Evolutionary conservation across 2,888 invertebrate species (phyloP).

Genomic region (Atrina japonica): DNA sequence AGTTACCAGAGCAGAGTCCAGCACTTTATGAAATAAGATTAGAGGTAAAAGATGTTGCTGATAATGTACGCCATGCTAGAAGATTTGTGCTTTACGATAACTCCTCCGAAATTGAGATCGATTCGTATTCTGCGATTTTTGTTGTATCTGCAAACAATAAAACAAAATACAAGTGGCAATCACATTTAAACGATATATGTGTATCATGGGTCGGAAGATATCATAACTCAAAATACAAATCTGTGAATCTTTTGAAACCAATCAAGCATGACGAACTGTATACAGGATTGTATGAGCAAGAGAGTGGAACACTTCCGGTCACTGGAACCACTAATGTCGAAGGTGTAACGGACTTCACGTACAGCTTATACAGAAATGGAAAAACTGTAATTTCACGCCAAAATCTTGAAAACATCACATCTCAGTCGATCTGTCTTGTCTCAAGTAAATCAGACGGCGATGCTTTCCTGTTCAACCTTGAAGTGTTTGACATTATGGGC

Average conservation of each 20-base stretch:
- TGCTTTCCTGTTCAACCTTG: constrained; percentile 45
- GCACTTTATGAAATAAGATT: too few relatives aligned
- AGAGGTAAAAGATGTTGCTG: too few relatives aligned
- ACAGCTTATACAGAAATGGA: too few relatives aligned
- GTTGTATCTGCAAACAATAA: constrained; percentile 38
- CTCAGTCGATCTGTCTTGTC: constrained; percentile 44
- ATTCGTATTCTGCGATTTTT: constrained; percentile 4
- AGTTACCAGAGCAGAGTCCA: too few relatives aligned
- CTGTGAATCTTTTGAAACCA: too few relatives aligned
- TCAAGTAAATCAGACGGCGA: too few relatives aligned
- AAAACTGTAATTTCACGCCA: too few relatives aligned
- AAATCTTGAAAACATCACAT: constrained; percentile 42
- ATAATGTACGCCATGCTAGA: too few relatives aligned
- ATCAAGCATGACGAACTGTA: too few relatives aligned
- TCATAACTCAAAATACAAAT: constrained; percentile 33
- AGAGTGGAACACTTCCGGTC: too few relatives aligned
- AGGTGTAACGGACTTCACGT: constrained; percentile 39
- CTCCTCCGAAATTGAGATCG: constrained; percentile 33
- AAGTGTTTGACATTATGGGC: constrained; percentile 51
- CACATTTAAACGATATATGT: constrained; percentile 16
- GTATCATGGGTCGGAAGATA: too few relatives aligned
- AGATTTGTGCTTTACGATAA: constrained; percentile 52
- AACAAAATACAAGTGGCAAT: constrained; percentile 31
- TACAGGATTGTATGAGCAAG: constrained; percentile 48
- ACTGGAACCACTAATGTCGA: too few relatives aligned